These are phyloP conservation scores for Ceramica pisi DNA, from an alignment of 2,888 invertebrate species.

Conservation along the genomic window DNA sequence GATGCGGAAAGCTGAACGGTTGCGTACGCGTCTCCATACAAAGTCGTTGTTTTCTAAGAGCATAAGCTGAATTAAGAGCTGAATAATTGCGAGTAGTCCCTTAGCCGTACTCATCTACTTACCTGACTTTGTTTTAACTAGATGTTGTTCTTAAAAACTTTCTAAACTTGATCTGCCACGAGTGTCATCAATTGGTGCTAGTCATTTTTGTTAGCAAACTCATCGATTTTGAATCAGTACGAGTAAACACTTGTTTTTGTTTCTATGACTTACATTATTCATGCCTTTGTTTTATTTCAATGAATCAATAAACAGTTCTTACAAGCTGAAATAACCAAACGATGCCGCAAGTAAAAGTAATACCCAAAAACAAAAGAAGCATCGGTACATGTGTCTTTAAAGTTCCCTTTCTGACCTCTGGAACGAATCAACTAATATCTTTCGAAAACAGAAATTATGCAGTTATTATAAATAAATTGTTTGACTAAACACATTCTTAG, in stretches of 20 bases:
- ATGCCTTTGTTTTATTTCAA: conserved; percentile 23
- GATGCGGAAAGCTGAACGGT: too few relatives aligned
- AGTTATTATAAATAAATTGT: conserved; percentile 50
- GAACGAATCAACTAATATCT: conserved; percentile 59
- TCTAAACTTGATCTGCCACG: too few relatives aligned
- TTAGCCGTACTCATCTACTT: too few relatives aligned
- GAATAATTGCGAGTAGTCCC: too few relatives aligned
- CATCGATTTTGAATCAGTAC: neutral
- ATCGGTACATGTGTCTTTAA: conserved; percentile 8
- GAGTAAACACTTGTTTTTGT: neutral
- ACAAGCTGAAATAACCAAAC: conserved; percentile 34
- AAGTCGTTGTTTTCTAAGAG: too few relatives aligned
- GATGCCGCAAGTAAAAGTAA: conserved; percentile 21
- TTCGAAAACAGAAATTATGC: conserved; percentile 55
- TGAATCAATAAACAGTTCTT: conserved; percentile 19
- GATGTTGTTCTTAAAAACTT: too few relatives aligned
- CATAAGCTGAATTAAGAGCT: too few relatives aligned
- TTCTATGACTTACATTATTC: neutral
- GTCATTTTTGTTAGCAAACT: neutral
- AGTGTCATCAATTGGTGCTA: neutral
- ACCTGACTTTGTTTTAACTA: too few relatives aligned
- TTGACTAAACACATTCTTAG: conserved; percentile 43
- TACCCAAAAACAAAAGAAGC: conserved; percentile 21
- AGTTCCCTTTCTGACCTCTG: conserved; percentile 50
- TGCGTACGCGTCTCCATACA: too few relatives aligned